These are phyloP conservation scores for Hymenopus coronatus DNA, from an alignment of 2,888 invertebrate species.

Conservation along the genomic window DNA sequence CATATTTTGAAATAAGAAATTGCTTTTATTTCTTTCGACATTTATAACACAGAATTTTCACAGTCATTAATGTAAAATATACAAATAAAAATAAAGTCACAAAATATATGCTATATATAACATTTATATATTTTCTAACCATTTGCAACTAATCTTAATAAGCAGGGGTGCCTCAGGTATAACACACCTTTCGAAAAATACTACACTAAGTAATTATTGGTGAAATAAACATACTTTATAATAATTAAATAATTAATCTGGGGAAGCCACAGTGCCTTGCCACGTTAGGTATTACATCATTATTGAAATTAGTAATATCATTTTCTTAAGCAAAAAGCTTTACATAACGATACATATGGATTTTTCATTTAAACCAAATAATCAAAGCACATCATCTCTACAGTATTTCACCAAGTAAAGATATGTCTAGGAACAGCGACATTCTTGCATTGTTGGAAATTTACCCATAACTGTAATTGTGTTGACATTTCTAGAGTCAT, in stretches of 20 bases:
- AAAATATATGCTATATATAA: not conserved
- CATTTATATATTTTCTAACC: not conserved
- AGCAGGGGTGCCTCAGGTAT: not conserved
- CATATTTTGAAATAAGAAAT: not conserved
- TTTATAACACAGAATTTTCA: not conserved
- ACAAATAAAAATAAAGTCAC: not conserved
- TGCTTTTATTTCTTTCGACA: not conserved
- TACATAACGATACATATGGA: not conserved
- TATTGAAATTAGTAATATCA: not conserved
- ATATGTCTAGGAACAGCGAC: not conserved
- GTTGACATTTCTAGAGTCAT: not conserved
- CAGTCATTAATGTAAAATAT: not conserved
- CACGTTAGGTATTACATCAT: not conserved
- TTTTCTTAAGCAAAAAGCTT: not conserved
- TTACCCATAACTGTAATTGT: not conserved
- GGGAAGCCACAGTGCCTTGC: not conserved
- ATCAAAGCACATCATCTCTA: not conserved
- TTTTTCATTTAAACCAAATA: not conserved
- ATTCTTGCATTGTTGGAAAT: not conserved
- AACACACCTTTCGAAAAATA: not conserved
- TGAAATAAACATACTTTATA: not conserved
- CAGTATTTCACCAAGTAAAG: not conserved
- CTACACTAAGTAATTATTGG: not conserved
- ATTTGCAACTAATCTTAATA: not conserved
- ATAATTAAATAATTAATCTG: not conserved